Evolutionary conservation across 2,888 invertebrate genomes (phyloP).

Genomic region (Anodontia alba): DNA sequence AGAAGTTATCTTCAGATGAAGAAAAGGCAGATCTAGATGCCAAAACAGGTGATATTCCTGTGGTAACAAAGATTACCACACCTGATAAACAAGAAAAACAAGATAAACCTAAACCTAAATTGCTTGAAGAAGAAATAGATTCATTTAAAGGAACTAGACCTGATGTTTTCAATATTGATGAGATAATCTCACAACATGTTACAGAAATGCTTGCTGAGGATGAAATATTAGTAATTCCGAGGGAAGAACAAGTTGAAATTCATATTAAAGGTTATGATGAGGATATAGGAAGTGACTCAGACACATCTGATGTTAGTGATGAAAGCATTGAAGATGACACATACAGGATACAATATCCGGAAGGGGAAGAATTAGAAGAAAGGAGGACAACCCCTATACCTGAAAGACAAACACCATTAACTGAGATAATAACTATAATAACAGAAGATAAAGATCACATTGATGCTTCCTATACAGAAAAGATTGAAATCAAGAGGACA

Average conservation of each 20-base stretch:
- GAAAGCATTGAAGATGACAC: neutral
- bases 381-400: neutral
- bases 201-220: neutral
- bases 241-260: neutral
- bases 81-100: too few species aligned
- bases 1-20: too few species aligned
- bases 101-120: too few species aligned
- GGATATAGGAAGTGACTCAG: neutral
- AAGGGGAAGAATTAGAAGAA: neutral
- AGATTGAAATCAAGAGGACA: slow-evolving; percentile 34
- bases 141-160: neutral
- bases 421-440: neutral
- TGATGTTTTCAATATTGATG: slow-evolving; percentile 15
- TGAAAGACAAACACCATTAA: neutral
- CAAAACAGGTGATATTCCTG: too few species aligned
- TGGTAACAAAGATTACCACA: too few species aligned
- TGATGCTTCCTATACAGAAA: slow-evolving; percentile 18
- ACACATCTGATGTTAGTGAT: too few species aligned
- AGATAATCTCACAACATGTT: neutral
- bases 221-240: slow-evolving; percentile 20
- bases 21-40: neutral
- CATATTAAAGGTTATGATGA: neutral
- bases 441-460: slow-evolving; percentile 25
- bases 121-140: slow-evolving; percentile 1
- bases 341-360: slow-evolving; percentile 3